These are phyloP conservation scores for Catocala fraxini DNA, from an alignment of 2,888 invertebrate genomes.

Conservation along the genomic window DNA sequence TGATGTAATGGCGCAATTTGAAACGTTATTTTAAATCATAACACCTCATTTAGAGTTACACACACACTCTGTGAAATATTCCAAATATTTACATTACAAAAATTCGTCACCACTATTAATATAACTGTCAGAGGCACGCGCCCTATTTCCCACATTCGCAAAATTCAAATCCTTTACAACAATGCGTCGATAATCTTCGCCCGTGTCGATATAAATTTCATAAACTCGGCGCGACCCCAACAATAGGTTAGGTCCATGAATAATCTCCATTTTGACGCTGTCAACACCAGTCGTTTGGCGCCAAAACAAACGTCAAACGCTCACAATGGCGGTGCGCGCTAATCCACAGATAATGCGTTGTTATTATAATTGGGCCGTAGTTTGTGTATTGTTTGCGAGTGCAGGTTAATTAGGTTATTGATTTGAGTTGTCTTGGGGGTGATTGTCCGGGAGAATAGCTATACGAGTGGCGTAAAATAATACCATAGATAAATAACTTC, in stretches of 20 bases:
- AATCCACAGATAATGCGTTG: conserved; percentile 54
- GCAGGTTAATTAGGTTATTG: conserved; percentile 50
- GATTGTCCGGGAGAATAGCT: background rate
- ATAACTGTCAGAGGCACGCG: conserved; percentile 51
- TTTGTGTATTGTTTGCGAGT: conserved; percentile 44
- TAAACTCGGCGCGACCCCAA: conserved; percentile 50
- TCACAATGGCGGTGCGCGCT: conserved; percentile 53
- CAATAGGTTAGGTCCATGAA: conserved; percentile 54
- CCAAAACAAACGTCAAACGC: conserved; percentile 55
- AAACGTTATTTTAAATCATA: background rate
- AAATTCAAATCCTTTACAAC: conserved; percentile 55
- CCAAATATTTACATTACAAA: conserved; percentile 43
- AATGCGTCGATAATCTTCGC: conserved; percentile 52
- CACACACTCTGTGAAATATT: conserved; percentile 25
- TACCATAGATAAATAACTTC: no score
- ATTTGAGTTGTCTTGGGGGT: conserved; percentile 21
- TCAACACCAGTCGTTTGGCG: conserved; percentile 54
- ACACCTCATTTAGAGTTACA: conserved; percentile 13
- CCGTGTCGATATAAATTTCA: conserved; percentile 58
- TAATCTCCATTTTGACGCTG: conserved; percentile 57
- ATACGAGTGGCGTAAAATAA: no score
- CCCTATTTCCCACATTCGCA: conserved; percentile 54
- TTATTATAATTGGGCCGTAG: conserved; percentile 51
- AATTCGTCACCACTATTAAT: conserved; percentile 47
- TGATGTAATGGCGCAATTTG: background rate